These are phyloP conservation scores for Macrochelys suwanniensis DNA, from an alignment of 2,797 vertebrate species.

Conservation along the genomic window DNA sequence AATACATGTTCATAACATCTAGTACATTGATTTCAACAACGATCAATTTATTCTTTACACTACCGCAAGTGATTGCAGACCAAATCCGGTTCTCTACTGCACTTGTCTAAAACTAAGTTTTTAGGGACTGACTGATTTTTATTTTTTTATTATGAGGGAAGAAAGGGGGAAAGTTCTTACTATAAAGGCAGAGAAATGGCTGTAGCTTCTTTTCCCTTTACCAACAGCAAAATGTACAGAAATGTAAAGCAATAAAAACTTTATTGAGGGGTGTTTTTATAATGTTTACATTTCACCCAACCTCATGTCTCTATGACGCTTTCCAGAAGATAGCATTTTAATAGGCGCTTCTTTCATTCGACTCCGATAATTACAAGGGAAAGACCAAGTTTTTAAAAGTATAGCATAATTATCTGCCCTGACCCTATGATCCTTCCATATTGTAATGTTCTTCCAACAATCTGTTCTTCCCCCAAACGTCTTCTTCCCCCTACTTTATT, in stretches of 20 bases:
- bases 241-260: constrained; percentile 64
- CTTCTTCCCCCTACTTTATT: neutral
- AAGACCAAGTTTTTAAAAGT: neutral
- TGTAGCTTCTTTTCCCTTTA: neutral
- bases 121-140: constrained; percentile 31
- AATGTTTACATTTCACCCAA: constrained; percentile 51
- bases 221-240: constrained; percentile 62
- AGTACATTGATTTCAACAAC: fast-evolving
- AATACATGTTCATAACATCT: neutral
- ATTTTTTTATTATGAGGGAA: constrained; percentile 40
- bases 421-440: neutral
- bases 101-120: fast-evolving
- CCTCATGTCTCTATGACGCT: constrained; percentile 61
- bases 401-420: neutral
- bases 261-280: constrained; percentile 49
- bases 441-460: neutral
- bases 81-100: neutral
- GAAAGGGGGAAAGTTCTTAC: constrained; percentile 16
- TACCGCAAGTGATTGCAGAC: neutral
- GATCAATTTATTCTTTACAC: neutral
- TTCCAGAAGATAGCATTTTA: constrained; percentile 72
- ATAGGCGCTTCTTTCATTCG: constrained; percentile 47
- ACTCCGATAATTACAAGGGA: neutral
- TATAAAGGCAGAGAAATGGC: constrained; percentile 26
- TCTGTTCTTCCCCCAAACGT: too few species aligned